Base-by-base conservation (phyloP, 2,113 vertebrate species). In the Nyctibius bracteatus region DNA sequence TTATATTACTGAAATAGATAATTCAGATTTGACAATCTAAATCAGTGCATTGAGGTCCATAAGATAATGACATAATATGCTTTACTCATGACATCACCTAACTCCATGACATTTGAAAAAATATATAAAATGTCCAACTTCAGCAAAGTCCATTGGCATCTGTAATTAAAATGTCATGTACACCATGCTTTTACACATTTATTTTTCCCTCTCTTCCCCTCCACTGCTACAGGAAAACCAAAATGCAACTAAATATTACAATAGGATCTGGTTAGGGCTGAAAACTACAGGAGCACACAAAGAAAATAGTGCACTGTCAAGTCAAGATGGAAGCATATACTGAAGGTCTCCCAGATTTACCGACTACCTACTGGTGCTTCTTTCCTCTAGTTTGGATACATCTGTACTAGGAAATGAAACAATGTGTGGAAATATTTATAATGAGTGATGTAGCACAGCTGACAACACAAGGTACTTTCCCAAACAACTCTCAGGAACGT, bases 391-490 rank as follows among this genome's bases (percentile, higher is more conserved):
- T 37, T 84, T 39, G 61, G 25, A 30, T 18, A 66, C 12, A 37
- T 17, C 21, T 24, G 5, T 14, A 14, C 31, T 31, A 66, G 44
- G 58, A 88, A 83, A 59, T 54, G 5, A 79, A 79, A 47, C 30
- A 43, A 21, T 47, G 18, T 30, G 41, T 59, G 7, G 28, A 24
- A 59, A 47, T 41, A 37, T 31, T 49, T 70, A 12, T 35, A 35
- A 54, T 30, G n/a, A 72, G n/a, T 24, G 15, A 39, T 67, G n/a
- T 21, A 73, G 23, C n/a, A 79, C n/a, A 47, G 39, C n/a, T n/a
- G 25, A 46, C 1, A 2, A 44, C 28, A n/a, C 0, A 0, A 55
- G 8, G 14, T 27, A 73, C 27, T 14, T 37, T 78, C 18, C 13
- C 15, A 67, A 68, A 67, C 13, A 55, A 27, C 37, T 46, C 66